Evolutionary conservation across 2,888 invertebrate genomes (phyloP).

Genomic region (Scaptodrosophila latifasciaeformis): DNA sequence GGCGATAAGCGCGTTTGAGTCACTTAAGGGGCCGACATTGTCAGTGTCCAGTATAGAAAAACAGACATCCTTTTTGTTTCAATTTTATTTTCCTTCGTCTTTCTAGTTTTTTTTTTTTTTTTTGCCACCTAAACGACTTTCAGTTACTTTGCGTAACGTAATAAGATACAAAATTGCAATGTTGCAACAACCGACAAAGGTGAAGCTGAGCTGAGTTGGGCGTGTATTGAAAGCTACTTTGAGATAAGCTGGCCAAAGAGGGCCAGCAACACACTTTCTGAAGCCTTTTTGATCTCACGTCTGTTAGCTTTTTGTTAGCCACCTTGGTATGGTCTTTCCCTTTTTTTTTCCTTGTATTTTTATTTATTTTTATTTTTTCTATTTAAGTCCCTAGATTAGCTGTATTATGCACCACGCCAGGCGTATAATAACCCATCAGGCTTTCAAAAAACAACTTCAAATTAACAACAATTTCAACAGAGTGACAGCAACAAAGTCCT

Average conservation of each 20-base stretch:
- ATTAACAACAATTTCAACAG: too few species aligned
- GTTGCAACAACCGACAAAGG: slow-evolving; percentile 37
- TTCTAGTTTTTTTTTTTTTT: slow-evolving; percentile 12
- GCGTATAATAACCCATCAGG: slow-evolving; percentile 43
- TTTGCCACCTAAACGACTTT: slow-evolving; percentile 47
- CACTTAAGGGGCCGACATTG: slow-evolving; percentile 31
- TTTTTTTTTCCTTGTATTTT: neutral
- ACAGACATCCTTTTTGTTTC: neutral
- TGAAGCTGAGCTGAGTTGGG: too few species aligned
- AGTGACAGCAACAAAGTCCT: too few species aligned
- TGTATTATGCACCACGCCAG: slow-evolving; percentile 64
- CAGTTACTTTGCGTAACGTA: slow-evolving; percentile 56
- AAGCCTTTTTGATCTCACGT: too few species aligned
- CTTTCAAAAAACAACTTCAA: neutral
- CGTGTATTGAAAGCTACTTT: too few species aligned
- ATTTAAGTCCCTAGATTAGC: slow-evolving; percentile 67
- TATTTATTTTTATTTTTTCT: slow-evolving; percentile 48
- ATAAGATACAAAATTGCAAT: slow-evolving; percentile 65
- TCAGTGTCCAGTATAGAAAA: neutral
- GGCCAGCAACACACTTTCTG: slow-evolving; percentile 9
- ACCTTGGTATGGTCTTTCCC: neutral
- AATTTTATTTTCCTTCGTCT: neutral
- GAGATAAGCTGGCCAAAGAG: slow-evolving; percentile 8
- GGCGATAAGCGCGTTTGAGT: slow-evolving; percentile 55
- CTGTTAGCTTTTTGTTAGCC: slow-evolving; percentile 13